Conservation (phyloP, 2,888 invertebrate species). For the Cepaea hortensis region DNA sequence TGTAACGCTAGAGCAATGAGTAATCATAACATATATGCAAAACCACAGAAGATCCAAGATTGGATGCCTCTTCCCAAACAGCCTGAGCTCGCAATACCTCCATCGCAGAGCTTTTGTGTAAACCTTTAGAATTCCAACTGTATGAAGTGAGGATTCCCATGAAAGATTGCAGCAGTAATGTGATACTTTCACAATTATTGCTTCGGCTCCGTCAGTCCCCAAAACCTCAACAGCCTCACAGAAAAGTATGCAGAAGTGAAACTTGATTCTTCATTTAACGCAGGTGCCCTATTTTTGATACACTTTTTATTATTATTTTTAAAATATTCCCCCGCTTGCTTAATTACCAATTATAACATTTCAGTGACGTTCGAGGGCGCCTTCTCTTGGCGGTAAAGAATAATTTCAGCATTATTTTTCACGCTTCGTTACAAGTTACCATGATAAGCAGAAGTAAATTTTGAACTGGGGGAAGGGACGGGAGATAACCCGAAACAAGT, state of each 20-base stretch:
- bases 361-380: neutral
- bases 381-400: neutral
- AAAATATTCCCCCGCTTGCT: neutral
- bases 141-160: neutral
- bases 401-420: constrained; percentile 17
- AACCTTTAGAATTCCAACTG: neutral
- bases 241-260: neutral
- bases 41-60: no score
- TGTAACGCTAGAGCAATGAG: no score
- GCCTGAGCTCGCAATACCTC: no score
- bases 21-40: no score
- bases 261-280: neutral
- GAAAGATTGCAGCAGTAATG: neutral
- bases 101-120: no score
- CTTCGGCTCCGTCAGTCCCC: neutral
- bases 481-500: neutral
- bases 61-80: no score
- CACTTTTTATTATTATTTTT: neutral
- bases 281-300: constrained; percentile 10
- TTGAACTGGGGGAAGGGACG: neutral
- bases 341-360: constrained; percentile 30
- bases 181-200: neutral
- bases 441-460: neutral
- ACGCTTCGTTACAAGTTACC: neutral
- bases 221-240: neutral